Evolutionary conservation across 2,113 vertebrate genomes (phyloP).

Genomic region (Empidonax traillii): DNA sequence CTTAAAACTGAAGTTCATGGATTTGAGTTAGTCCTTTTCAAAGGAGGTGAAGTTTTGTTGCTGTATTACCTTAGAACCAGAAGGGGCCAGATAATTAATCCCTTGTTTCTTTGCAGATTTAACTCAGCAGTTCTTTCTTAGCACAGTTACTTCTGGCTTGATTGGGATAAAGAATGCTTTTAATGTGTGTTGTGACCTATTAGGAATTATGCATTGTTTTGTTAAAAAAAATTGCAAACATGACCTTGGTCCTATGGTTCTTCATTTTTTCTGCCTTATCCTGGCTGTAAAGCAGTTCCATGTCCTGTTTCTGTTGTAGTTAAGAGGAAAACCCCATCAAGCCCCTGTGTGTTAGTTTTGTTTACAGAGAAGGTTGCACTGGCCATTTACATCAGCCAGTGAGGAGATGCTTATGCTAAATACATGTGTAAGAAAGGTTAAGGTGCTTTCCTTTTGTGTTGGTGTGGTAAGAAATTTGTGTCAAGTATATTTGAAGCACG

Average conservation of each 20-base stretch:
- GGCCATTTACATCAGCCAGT: neutral
- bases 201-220: neutral
- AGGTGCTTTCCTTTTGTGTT: neutral
- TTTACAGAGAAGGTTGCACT: neutral
- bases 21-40: neutral
- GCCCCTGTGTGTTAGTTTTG: neutral
- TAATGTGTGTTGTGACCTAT: neutral
- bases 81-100: neutral
- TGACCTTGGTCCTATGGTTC: neutral
- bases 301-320: neutral
- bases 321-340: neutral
- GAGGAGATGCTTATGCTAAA: neutral
- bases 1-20: neutral
- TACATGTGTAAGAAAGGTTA: fast-evolving
- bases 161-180: neutral
- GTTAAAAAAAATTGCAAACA: neutral
- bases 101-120: neutral
- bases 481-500: fast-evolving
- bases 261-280: neutral
- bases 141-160: neutral
- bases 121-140: neutral
- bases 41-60: neutral
- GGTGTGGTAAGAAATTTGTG: neutral
- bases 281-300: neutral
- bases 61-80: neutral